These are phyloP conservation scores for Mesembrinibis cayennensis DNA, from an alignment of 2,113 vertebrate genomes.

Conservation along the genomic window DNA sequence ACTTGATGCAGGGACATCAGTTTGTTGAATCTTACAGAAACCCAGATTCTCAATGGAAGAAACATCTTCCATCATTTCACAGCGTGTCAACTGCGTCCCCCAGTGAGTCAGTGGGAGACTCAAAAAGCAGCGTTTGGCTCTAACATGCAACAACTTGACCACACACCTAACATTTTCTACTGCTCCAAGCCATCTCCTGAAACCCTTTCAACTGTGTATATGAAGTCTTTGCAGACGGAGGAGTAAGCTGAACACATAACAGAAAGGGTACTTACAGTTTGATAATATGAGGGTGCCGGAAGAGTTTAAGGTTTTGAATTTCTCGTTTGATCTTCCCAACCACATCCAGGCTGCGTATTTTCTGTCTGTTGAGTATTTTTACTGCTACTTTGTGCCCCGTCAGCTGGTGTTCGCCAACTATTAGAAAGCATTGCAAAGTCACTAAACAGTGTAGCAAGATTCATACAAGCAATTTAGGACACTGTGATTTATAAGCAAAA, in stretches of 20 bases:
- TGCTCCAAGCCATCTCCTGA: not conserved
- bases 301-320: constrained; percentile 98
- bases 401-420: constrained; percentile 96
- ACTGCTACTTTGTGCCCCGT: constrained; percentile 98
- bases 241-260: not conserved
- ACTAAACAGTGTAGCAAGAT: not conserved
- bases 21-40: too few relatives aligned
- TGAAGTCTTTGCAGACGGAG: not conserved
- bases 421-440: constrained; percentile 52
- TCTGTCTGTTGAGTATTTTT: constrained; percentile 98
- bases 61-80: not conserved
- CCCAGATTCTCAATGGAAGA: not conserved
- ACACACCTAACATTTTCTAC: not conserved
- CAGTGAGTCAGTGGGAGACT: not conserved
- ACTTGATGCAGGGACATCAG: not conserved
- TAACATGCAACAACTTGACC: not conserved
- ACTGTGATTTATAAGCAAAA: not conserved
- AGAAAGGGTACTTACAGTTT: constrained; percentile 88
- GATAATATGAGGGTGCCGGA: constrained; percentile 98
- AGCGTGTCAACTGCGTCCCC: not conserved
- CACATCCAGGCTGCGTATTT: constrained; percentile 97
- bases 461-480: not conserved
- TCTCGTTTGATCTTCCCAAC: constrained; percentile 98
- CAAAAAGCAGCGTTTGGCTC: not conserved
- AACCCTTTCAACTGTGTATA: rapidly evolving